phyloP scores from a whole-genome alignment of 2,797 vertebrate species.

The Borostomias antarcticus region DNA sequence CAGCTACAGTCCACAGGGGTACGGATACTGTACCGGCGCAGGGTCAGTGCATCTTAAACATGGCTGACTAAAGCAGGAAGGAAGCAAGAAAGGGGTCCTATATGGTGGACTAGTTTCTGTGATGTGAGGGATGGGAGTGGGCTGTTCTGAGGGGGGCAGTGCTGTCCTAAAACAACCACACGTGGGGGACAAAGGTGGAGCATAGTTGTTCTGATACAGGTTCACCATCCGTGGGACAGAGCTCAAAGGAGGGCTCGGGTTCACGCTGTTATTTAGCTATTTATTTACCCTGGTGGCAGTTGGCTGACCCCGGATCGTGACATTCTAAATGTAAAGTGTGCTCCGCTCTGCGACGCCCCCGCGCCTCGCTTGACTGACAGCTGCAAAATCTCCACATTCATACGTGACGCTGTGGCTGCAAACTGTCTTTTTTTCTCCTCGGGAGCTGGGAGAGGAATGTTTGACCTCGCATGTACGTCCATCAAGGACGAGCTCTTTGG shows the following conservation, averaged over 20 bases:
- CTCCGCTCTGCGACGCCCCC: not conserved
- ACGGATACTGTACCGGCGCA: constrained; percentile 25
- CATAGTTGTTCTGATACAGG: not conserved
- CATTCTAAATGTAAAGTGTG: constrained; percentile 42
- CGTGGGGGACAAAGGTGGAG: not conserved
- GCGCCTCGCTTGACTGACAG: constrained; percentile 12
- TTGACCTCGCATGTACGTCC: constrained; percentile 5
- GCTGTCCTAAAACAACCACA: not conserved
- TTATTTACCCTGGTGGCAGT: constrained; percentile 44
- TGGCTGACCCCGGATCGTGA: constrained; percentile 34
- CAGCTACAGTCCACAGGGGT: constrained; percentile 7
- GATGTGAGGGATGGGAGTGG: not conserved
- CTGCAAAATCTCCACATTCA: constrained; percentile 13
- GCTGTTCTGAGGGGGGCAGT: constrained; percentile 3
- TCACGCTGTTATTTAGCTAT: constrained; percentile 42
- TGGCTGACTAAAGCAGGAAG: not conserved
- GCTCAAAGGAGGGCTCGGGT: constrained; percentile 17
- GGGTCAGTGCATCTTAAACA: not conserved
- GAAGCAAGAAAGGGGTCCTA: not conserved
- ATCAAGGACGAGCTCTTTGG: constrained; percentile 8
- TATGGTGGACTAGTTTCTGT: constrained; percentile 15
- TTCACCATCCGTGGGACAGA: constrained; percentile 18
- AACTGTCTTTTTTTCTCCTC: not conserved
- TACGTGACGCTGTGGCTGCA: constrained; percentile 18
- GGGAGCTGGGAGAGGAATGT: not conserved